These are phyloP conservation scores for Bombus superbus DNA, from an alignment of 1,140 invertebrate species.

Conservation along the genomic window DNA sequence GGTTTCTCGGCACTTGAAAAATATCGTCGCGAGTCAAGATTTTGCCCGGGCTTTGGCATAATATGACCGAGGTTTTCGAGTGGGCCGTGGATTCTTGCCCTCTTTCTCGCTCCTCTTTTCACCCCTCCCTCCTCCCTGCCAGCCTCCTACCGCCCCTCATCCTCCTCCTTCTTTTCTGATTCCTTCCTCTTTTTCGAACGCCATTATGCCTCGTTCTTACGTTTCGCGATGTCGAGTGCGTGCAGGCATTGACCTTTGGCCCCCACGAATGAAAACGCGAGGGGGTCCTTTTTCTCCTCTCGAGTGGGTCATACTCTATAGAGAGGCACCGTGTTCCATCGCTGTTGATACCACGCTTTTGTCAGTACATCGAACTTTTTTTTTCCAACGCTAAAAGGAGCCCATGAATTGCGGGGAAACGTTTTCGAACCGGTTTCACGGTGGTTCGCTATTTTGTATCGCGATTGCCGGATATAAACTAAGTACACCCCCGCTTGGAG, in stretches of 20 bases:
- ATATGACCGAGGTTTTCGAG: constrained; percentile 72
- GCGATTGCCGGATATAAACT: not conserved
- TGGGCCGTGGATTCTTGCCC: constrained; percentile 59
- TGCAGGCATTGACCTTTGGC: constrained; percentile 75
- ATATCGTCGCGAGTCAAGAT: constrained; percentile 76
- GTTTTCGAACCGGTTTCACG: constrained; percentile 10
- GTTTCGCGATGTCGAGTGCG: constrained; percentile 76
- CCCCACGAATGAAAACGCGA: constrained; percentile 72
- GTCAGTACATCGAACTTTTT: constrained; percentile 25
- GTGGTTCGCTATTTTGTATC: constrained; percentile 24
- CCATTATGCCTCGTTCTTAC: constrained; percentile 74
- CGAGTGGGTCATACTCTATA: constrained; percentile 67
- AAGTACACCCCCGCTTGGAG: not conserved
- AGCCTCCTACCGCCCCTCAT: not conserved
- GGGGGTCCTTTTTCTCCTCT: constrained; percentile 62
- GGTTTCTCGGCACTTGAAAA: constrained; percentile 68
- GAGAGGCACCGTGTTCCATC: constrained; percentile 52
- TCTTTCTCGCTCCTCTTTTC: constrained; percentile 39
- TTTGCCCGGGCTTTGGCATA: constrained; percentile 71
- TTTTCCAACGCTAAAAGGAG: constrained; percentile 16
- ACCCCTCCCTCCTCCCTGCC: not conserved
- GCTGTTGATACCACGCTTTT: constrained; percentile 51
- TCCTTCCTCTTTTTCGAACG: constrained; percentile 67
- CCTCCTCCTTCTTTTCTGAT: constrained; percentile 37
- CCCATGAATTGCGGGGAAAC: not conserved